These are phyloP conservation scores for Sylvilagus bachmani DNA, from an alignment of 2,113 vertebrate species.

Conservation along the genomic window DNA sequence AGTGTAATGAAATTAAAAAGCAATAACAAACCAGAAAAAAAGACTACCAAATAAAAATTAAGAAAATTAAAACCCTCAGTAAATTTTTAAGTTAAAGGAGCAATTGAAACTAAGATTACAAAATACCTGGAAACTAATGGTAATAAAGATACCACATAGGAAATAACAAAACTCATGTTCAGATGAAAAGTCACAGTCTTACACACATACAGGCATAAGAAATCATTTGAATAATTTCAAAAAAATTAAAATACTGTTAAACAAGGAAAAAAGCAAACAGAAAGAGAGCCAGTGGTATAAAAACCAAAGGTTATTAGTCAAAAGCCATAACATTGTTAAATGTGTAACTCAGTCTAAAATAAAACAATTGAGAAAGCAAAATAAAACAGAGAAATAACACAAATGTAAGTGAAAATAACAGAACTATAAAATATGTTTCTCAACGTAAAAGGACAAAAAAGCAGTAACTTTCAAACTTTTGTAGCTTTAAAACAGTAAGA, in stretches of 20 bases:
- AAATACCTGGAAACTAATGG: background rate
- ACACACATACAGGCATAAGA: background rate
- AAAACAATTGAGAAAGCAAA: background rate
- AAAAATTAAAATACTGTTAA: background rate
- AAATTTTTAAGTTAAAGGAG: background rate
- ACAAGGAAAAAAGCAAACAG: slow-evolving; percentile 6
- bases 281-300: background rate
- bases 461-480: background rate
- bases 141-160: background rate
- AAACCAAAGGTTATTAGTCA: background rate
- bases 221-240: slow-evolving; percentile 7
- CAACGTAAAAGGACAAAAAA: background rate
- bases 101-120: background rate
- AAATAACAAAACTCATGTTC: background rate
- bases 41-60: background rate
- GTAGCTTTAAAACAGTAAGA: background rate
- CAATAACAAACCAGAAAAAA: background rate
- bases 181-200: background rate
- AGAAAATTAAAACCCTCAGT: background rate
- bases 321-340: background rate
- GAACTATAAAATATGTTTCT: background rate
- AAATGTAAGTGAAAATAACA: background rate
- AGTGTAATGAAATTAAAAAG: background rate
- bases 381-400: background rate
- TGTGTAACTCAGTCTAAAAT: background rate